Evolutionary conservation across 1,140 invertebrate species (phyloP), one percentile per base, ranked within the genome.

Genomic region (Homalodisca vitripennis): DNA sequence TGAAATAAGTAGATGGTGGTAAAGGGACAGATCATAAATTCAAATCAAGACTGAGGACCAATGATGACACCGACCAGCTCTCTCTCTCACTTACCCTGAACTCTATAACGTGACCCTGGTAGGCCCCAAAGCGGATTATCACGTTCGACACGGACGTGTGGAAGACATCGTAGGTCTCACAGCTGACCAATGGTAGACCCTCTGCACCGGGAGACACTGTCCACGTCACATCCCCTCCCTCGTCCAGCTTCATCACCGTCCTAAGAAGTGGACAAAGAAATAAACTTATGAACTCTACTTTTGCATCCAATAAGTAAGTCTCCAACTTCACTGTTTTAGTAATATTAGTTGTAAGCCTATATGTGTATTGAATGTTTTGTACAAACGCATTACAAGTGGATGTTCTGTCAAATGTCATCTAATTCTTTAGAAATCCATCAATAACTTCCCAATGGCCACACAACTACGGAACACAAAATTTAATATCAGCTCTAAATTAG

Each of bases 221-320:
- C 87, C 87, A 89, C 2, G 80, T 83, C 1, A 89, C 86, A 79
- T 88, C 87, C 26, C 87, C 87, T 74, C 81, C 84, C 72, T 88
- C 85, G 78, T 87, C 86, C 32, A 89, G 74, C 2, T 80, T 78
- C 79, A 89, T 88, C 76, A 86, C 82, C n/a, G 88, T 85, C 29
- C 87, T 88, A 75, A 41, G 79, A 78, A 47, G 24, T 24, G 30
- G n/a, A 66, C 22, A 22, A 24, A 27, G 3, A 48, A 53, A 6
- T 12, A 26, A 53, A 22, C 26, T n/a, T 24, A 65, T 6, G 20
- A 27, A 13, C 13, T 6, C 53, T 57, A 57, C 6, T 17, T 17
- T 26, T 29, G 3, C 3, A 60, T 60, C 17, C 1, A 60, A 60
- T 64, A 32, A 32, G 29, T 2, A 26, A 26, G 22, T 20, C 3